Base-by-base conservation (phyloP, 2,797 vertebrate species). In the Falco concolor region DNA sequence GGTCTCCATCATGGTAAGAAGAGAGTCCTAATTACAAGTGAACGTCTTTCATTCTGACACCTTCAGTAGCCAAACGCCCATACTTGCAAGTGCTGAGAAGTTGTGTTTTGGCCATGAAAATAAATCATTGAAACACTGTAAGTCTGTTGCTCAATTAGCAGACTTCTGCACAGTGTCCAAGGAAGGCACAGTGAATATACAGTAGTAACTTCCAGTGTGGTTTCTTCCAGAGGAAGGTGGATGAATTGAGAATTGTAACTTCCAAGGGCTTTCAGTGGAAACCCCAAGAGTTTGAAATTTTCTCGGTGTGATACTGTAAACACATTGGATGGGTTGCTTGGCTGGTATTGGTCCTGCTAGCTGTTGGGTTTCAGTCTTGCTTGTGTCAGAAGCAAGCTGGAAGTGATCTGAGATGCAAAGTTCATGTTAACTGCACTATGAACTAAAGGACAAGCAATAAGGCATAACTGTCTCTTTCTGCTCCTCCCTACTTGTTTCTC, bases 1-100 rank as follows among this genome's bases (percentile, higher is more conserved):
- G 99, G 99, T 72, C 98, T 99, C 91, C 99, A 99, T 84, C 99
- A 99, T 21, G 99, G 99, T 99, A 97, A 98, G 97, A 78, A 70
- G 10, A 38, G 20, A 65, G 74, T 40, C 52, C 17, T 54, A n/a
- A 13, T 34, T 91, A 42, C 47, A 63, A 36, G 22, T 76, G 22
- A 36, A 24, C 34, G 23, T 64, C n/a, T 83, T 25, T 40, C 1
- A 0, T 38, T 32, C 40, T 57, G 44, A 56, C 54, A 16, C 28
- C 61, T 28, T 28, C 87, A 18, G 32, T 13, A 80, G 59, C 42
- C 80, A 13, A 36, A 16, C 49, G 61, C 18, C 23, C 13, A 7
- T 64, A 30, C 40, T 20, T 69, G 52, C 42, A 45, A 45, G n/a
- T 36, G 79, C 36, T 30, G 52, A 49, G 42, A 68, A 59, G 63